Conservation (phyloP, 2,797 vertebrate species). For the Malurus leucopterus region DNA sequence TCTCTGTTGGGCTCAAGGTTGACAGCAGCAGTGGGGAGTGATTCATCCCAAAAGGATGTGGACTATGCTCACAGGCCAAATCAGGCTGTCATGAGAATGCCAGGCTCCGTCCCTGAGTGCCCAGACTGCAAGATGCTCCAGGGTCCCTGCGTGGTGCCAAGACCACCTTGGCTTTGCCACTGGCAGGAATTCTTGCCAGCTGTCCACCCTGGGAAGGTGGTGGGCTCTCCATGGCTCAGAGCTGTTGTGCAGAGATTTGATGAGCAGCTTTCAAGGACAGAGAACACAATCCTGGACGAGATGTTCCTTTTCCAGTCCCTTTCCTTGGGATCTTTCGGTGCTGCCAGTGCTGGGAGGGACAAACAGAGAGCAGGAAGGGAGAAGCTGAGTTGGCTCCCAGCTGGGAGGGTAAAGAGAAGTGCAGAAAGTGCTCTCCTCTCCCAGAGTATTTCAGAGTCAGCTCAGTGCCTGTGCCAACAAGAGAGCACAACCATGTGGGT, state of each 20-base stretch:
- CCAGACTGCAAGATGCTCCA: not conserved
- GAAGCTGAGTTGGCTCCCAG: not conserved
- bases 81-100: not conserved
- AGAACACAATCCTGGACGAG: not conserved
- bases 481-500: rapidly evolving
- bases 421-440: not conserved
- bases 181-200: not conserved
- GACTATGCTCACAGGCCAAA: not conserved
- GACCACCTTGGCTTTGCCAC: not conserved
- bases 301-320: not conserved
- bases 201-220: not conserved
- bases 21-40: not conserved
- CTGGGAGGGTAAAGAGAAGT: not conserved
- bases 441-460: not conserved
- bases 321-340: not conserved
- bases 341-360: rapidly evolving
- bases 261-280: not conserved
- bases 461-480: not conserved
- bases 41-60: not conserved
- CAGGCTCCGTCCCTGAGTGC: not conserved
- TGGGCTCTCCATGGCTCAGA: rapidly evolving
- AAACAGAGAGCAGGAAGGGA: not conserved
- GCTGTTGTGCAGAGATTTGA: not conserved
- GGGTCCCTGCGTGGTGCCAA: rapidly evolving
- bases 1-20: slow-evolving; percentile 8